Evolutionary conservation across 2,113 vertebrate species (phyloP).

Genomic region (Halichoeres trimaculatus): DNA sequence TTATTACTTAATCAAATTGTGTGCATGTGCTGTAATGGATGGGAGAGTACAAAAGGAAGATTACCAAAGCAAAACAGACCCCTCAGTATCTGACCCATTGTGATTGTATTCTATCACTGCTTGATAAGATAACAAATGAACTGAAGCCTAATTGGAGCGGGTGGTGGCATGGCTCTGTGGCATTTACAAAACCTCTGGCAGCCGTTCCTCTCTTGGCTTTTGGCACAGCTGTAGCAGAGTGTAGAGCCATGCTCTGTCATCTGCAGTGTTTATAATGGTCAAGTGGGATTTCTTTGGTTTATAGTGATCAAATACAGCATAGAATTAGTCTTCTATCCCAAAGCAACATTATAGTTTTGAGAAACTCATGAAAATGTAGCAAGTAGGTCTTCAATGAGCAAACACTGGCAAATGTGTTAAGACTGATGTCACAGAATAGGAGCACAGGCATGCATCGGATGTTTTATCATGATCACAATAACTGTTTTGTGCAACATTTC

Average conservation of each 20-base stretch:
- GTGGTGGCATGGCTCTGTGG: constrained; percentile 29
- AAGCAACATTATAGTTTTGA: neutral
- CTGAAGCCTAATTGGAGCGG: constrained; percentile 35
- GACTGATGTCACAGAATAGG: neutral
- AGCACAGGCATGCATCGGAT: neutral
- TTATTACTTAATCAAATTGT: neutral
- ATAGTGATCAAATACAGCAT: neutral
- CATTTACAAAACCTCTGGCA: constrained; percentile 55
- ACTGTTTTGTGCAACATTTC: neutral
- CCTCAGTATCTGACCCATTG: neutral
- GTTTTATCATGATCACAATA: constrained; percentile 7
- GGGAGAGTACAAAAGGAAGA: neutral
- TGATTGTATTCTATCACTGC: constrained; percentile 37
- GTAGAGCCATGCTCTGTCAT: constrained; percentile 6
- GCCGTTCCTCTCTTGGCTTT: constrained; percentile 28
- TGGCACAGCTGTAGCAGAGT: constrained; percentile 27
- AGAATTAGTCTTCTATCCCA: neutral
- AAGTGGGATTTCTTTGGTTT: constrained; percentile 15
- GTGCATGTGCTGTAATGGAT: neutral
- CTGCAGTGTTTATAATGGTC: constrained; percentile 26
- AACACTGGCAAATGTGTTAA: neutral
- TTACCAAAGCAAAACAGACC: constrained; percentile 24
- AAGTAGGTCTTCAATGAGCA: neutral
- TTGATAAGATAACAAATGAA: constrained; percentile 50
- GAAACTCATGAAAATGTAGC: neutral